phyloP scores from a whole-genome alignment of 2,113 vertebrate genomes.

The Eubucco bourcierii region DNA sequence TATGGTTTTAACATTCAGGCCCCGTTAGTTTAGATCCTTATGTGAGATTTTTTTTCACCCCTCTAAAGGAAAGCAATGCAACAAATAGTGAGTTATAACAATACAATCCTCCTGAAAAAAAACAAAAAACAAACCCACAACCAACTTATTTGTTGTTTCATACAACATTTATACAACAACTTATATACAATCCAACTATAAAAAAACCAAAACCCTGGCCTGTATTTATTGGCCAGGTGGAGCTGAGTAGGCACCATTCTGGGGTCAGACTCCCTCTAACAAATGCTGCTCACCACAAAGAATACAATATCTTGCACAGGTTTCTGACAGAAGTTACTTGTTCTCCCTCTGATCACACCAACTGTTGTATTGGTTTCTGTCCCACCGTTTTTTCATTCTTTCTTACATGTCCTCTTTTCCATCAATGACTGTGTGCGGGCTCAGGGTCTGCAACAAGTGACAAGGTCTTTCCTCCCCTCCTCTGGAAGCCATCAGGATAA shows the following conservation, averaged over 20 bases:
- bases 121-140: too few species aligned
- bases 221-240: conserved; percentile 20
- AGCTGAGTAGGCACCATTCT: conserved; percentile 15
- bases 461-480: background rate
- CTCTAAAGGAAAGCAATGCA: conserved; percentile 5
- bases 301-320: background rate
- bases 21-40: background rate
- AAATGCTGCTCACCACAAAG: background rate
- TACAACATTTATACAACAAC: too few species aligned
- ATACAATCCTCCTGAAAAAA: background rate
- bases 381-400: background rate
- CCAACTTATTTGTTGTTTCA: too few species aligned
- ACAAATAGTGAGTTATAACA: background rate
- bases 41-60: background rate
- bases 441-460: conserved; percentile 19
- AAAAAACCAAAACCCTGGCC: too few species aligned
- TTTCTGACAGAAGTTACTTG: background rate
- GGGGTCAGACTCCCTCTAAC: background rate
- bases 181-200: too few species aligned
- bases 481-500: background rate
- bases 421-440: background rate
- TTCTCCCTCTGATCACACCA: conserved; percentile 23
- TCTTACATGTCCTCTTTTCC: background rate
- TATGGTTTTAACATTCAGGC: background rate
- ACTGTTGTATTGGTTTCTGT: background rate